Conservation (phyloP, 2,888 invertebrate genomes). For the Leptinotarsa haldemani region DNA sequence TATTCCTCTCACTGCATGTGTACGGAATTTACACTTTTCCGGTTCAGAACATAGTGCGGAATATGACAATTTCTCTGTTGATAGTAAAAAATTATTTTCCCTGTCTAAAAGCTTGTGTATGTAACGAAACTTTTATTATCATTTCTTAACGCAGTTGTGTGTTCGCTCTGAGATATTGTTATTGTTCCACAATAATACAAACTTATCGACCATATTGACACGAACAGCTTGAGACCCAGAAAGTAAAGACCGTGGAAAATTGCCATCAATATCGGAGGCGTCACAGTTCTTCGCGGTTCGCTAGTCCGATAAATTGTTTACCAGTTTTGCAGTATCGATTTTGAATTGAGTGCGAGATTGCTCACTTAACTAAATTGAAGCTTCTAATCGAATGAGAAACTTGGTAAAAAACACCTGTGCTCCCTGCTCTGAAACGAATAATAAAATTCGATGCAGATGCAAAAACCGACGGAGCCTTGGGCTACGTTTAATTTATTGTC, state of each 20-base stretch:
- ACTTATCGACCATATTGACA: not conserved
- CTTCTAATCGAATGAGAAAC: conserved; percentile 22
- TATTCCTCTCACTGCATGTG: too few relatives aligned
- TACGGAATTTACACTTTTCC: too few relatives aligned
- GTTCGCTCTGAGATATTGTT: too few relatives aligned
- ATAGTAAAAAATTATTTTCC: too few relatives aligned
- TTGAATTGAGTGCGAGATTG: conserved; percentile 38
- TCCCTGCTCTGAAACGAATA: too few relatives aligned
- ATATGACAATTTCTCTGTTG: too few relatives aligned
- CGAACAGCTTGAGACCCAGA: not conserved
- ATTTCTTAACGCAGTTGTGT: too few relatives aligned
- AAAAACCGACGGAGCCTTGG: not conserved
- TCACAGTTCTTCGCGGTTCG: conserved; percentile 24
- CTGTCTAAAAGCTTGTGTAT: too few relatives aligned
- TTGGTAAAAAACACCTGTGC: conserved; percentile 18
- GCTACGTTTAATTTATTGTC: not conserved
- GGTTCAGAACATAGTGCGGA: too few relatives aligned
- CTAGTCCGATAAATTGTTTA: conserved; percentile 41
- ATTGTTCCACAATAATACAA: too few relatives aligned
- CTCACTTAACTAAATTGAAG: conserved; percentile 26
- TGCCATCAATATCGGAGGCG: conserved; percentile 27
- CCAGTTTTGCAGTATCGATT: conserved; percentile 41
- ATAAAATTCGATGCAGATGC: conserved; percentile 8
- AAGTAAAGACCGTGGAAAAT: not conserved
- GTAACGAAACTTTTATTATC: too few relatives aligned